phyloP scores from a whole-genome alignment of 1,140 invertebrate species.

The Gryllus bimaculatus region DNA sequence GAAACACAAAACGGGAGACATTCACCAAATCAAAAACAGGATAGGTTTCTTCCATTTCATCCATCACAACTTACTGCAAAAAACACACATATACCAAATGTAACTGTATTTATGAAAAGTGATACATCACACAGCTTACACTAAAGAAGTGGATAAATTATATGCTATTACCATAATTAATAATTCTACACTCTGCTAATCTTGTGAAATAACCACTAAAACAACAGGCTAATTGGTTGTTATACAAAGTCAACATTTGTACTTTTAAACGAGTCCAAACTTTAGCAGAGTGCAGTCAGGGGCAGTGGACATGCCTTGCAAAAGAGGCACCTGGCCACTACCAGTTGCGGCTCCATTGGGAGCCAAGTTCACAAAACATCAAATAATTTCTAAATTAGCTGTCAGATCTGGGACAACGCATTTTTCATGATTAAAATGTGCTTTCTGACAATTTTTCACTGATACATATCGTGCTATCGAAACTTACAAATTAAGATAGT shows the following conservation, averaged over 20 bases:
- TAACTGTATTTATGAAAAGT: constrained; percentile 6
- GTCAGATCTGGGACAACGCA: background rate
- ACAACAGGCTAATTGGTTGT: too few relatives aligned
- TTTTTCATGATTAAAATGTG: too few relatives aligned
- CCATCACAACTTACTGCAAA: too few relatives aligned
- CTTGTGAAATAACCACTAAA: too few relatives aligned
- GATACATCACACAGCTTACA: constrained; percentile 4
- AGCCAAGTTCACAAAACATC: background rate
- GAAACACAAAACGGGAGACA: too few relatives aligned
- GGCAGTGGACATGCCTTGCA: background rate
- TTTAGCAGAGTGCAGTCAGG: background rate
- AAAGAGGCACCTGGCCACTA: background rate
- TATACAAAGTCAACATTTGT: background rate
- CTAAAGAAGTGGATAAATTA: background rate
- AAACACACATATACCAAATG: background rate
- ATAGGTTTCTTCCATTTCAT: too few relatives aligned
- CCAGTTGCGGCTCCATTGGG: background rate
- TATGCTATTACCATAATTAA: background rate
- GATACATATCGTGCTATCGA: background rate
- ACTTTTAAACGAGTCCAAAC: background rate
- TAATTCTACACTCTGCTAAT: background rate
- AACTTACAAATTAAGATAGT: background rate
- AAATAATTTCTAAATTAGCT: background rate
- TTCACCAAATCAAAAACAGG: too few relatives aligned
- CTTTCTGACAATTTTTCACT: too few relatives aligned